Evolutionary conservation across 2,797 vertebrate genomes (phyloP).

Genomic region (Micrastur ruficollis): DNA sequence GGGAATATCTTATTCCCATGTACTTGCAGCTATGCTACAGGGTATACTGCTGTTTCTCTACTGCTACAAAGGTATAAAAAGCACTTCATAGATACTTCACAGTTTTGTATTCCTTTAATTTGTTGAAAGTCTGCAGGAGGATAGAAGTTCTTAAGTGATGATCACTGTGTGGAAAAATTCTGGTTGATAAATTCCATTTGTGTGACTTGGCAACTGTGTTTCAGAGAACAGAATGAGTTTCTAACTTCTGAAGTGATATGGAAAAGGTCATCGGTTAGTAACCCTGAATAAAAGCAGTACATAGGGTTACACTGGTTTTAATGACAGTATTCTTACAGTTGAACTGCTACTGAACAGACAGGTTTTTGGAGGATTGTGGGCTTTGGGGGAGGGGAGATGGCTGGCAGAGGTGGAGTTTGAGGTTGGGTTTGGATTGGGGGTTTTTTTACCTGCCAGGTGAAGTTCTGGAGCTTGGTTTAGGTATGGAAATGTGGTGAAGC

Average conservation of each 20-base stretch:
- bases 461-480: not conserved
- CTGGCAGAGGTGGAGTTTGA: not conserved
- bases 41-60: not conserved
- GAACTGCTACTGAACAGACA: not conserved
- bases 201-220: not conserved
- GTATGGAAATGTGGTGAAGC: not conserved
- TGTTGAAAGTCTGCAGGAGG: not conserved
- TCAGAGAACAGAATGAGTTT: not conserved
- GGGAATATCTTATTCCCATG: not conserved
- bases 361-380: not conserved
- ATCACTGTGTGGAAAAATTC: not conserved
- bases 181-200: not conserved
- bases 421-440: not conserved
- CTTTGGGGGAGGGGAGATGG: not conserved
- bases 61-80: not conserved
- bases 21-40: not conserved
- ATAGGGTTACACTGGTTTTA: not conserved
- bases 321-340: not conserved
- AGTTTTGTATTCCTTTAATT: not conserved
- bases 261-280: not conserved
- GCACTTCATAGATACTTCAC: rapidly evolving
- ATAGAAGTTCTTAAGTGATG: not conserved
- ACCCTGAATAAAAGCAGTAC: not conserved
- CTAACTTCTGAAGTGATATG: not conserved
- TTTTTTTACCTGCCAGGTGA: not conserved